These are phyloP conservation scores for Triops longicaudatus DNA, from an alignment of 1,140 invertebrate species.

Conservation along the genomic window DNA sequence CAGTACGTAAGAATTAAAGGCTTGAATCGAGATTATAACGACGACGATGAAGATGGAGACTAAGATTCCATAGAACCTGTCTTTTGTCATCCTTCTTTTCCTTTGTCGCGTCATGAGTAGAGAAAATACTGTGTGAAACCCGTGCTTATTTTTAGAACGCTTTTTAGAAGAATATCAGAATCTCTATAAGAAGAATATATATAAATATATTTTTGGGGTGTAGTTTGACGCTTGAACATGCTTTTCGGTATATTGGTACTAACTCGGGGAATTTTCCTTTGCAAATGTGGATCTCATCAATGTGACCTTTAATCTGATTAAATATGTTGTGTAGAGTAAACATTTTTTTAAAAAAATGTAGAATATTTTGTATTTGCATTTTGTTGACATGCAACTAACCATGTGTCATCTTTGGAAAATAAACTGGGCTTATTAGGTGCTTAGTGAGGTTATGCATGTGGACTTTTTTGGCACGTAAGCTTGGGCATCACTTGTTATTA, in stretches of 20 bases:
- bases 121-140: background rate
- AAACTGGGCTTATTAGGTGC: background rate
- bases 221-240: background rate
- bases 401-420: background rate
- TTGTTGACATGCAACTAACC: background rate
- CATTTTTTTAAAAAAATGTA: background rate
- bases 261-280: background rate
- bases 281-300: background rate
- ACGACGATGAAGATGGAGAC: conserved; percentile 32
- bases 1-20: conserved; percentile 45
- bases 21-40: conserved; percentile 38
- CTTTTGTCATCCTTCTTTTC: background rate
- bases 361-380: background rate
- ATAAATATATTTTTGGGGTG: background rate
- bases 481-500: background rate
- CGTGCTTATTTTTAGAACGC: background rate
- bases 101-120: background rate
- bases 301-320: background rate
- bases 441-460: background rate
- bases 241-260: background rate
- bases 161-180: background rate
- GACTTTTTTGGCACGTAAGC: background rate
- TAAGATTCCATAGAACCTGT: conserved; percentile 18
- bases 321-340: background rate
- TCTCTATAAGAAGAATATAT: background rate